These are phyloP conservation scores for Mythimna ferrago DNA, from an alignment of 2,888 invertebrate genomes.

Conservation along the genomic window DNA sequence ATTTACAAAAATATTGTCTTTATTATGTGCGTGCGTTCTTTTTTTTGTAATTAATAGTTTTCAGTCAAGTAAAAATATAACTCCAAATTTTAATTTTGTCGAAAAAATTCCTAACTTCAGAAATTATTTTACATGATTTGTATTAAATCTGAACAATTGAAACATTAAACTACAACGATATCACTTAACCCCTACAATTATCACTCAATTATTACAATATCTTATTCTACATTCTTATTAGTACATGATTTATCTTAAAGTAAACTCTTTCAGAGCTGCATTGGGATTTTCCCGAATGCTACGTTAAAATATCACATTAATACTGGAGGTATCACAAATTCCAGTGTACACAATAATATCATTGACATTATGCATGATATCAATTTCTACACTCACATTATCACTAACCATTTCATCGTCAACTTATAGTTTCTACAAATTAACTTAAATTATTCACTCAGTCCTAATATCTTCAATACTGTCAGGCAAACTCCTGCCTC, in stretches of 20 bases:
- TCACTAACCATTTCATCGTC: neutral
- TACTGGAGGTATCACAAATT: conserved; percentile 27
- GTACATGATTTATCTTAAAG: neutral
- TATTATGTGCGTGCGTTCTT: too few species aligned
- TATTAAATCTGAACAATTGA: neutral
- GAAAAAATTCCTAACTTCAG: neutral
- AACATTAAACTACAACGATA: neutral
- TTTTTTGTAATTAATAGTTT: neutral
- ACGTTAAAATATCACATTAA: conserved; percentile 38
- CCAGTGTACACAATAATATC: neutral
- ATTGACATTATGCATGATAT: conserved; percentile 1
- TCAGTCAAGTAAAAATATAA: neutral
- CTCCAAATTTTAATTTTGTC: neutral
- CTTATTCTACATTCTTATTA: neutral
- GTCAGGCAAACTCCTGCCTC: conserved; percentile 93
- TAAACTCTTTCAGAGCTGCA: neutral
- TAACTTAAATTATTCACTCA: conserved; percentile 8
- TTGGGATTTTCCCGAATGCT: neutral
- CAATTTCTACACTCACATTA: neutral
- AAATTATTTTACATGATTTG: neutral
- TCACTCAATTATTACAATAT: neutral
- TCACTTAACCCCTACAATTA: neutral
- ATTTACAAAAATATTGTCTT: too few species aligned
- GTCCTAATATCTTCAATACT: conserved; percentile 92
- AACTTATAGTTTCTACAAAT: neutral